phyloP scores from a whole-genome alignment of 2,888 invertebrate genomes.

The Penaeus monodon region DNA sequence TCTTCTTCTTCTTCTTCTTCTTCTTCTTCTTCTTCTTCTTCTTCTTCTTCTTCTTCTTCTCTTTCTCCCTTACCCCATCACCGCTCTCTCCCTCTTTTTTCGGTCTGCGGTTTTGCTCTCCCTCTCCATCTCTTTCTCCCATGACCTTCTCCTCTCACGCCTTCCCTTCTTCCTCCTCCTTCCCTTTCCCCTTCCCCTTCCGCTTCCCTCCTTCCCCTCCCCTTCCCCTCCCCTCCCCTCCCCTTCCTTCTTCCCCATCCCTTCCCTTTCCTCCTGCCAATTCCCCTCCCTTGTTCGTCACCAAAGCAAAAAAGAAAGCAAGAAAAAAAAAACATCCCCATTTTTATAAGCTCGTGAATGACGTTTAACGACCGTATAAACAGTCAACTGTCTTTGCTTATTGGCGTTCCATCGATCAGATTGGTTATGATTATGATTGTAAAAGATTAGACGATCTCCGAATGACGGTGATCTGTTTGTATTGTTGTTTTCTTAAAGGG shows the following conservation, averaged over 20 bases:
- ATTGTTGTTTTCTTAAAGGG: no score
- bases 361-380: no score
- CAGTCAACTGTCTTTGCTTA: no score
- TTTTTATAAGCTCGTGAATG: no score
- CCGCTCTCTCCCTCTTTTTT: neutral
- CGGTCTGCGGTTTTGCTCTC: neutral
- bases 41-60: accelerated
- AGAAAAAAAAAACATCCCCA: no score
- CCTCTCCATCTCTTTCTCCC: no score
- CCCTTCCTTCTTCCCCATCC: neutral
- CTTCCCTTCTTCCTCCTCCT: neutral
- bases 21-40: neutral
- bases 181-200: neutral
- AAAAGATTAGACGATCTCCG: neutral
- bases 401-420: neutral
- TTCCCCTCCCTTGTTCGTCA: neutral
- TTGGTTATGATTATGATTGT: conserved; percentile 5
- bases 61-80: no score
- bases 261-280: neutral
- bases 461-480: no score
- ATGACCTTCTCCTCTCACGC: no score
- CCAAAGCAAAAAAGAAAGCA: no score
- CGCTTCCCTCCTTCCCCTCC: neutral
- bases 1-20: neutral
- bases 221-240: no score